These are phyloP conservation scores for human (Homo sapiens) DNA, from an alignment of 2,113 vertebrate genomes.

Conservation along the genomic window GRCh38 chr22:49316001-49316500, in stretches of 20 bases:
- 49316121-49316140: no score
- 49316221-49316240: no score
- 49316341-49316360: not conserved
- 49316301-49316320: not conserved
- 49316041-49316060: fast-evolving
- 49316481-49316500: not conserved
- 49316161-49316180: no score
- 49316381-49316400: not conserved
- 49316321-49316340: not conserved
- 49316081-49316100: no score
- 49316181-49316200: no score
- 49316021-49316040: not conserved
- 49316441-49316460: not conserved
- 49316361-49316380: not conserved
- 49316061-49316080: not conserved
- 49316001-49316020: not conserved
- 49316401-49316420: not conserved
- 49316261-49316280: not conserved
- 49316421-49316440: fast-evolving
- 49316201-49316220: no score
- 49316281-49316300: not conserved
- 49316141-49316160: no score
- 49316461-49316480: fast-evolving
- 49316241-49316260: not conserved
- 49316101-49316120: no score